A percentile compares a stretch with the other conserved stretches of the same genome.
Conservation (phyloP, 2,888 invertebrate species). For the Nomada hirtipes region DNA sequence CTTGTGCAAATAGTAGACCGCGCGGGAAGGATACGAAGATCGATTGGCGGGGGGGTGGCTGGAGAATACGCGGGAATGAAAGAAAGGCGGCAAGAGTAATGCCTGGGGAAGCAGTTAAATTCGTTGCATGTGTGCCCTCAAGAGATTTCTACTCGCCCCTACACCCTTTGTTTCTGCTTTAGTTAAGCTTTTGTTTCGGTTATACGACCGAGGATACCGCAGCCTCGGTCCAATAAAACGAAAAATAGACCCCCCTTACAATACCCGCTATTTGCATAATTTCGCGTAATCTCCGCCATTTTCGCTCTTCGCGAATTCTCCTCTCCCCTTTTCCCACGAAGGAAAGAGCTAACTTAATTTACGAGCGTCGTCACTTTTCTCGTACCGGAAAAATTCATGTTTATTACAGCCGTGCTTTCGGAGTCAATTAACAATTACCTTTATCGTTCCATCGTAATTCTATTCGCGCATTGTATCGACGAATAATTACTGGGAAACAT, state of each 20-base stretch:
- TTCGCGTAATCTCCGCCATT: conserved; percentile 84
- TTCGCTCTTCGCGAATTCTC: conserved; percentile 76
- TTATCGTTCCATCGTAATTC: neutral
- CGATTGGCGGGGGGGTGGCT: conserved; percentile 48
- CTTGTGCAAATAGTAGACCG: conserved; percentile 16
- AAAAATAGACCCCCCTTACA: conserved; percentile 81
- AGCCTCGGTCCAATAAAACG: conserved; percentile 82
- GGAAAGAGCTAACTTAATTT: conserved; percentile 68
- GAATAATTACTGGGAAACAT: neutral
- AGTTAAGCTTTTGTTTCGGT: conserved; percentile 84
- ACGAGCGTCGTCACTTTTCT: conserved; percentile 54
- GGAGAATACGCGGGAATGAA: conserved; percentile 78
- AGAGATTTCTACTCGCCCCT: conserved; percentile 75
- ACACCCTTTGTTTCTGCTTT: conserved; percentile 82
- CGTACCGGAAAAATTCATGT: conserved; percentile 4
- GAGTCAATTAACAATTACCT: neutral
- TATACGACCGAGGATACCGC: conserved; percentile 81
- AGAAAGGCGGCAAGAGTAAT: conserved; percentile 82
- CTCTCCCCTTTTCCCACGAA: conserved; percentile 44
- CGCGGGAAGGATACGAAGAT: conserved; percentile 44
- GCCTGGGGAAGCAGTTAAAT: conserved; percentile 83
- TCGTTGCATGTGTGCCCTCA: conserved; percentile 83
- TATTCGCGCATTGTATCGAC: too few species aligned
- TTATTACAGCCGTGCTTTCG: neutral
- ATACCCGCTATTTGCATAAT: conserved; percentile 83